Evolutionary conservation across 2,113 vertebrate species (phyloP).

Genomic region (Poicephalus meyeri): DNA sequence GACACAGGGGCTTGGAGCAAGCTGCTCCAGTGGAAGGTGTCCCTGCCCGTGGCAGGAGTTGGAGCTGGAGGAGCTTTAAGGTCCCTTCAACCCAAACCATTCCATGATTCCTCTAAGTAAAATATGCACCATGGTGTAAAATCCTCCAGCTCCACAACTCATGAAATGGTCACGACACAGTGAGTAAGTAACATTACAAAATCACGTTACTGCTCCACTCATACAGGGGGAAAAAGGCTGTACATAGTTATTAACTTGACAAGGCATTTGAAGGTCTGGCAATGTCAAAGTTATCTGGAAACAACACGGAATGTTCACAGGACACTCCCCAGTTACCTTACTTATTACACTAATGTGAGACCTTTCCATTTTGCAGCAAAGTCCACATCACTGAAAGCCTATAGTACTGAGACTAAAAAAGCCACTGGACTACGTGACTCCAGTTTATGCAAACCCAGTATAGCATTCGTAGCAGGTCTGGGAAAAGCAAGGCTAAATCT

Average conservation of each 20-base stretch:
- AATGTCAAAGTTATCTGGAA: neutral
- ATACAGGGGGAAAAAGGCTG: accelerated
- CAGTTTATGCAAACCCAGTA: neutral
- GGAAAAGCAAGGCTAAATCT: neutral
- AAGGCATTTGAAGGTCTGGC: neutral
- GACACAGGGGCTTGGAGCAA: neutral
- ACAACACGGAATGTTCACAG: neutral
- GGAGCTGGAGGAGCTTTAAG: neutral
- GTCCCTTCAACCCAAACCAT: neutral
- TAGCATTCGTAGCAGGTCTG: neutral
- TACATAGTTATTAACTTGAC: accelerated
- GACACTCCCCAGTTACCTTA: neutral
- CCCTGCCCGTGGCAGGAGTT: neutral
- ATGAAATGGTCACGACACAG: neutral
- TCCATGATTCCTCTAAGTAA: neutral
- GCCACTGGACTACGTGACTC: accelerated
- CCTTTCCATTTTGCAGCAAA: neutral
- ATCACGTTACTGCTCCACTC: neutral
- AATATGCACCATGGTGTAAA: neutral
- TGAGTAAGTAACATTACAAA: neutral
- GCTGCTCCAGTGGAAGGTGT: neutral
- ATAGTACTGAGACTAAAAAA: neutral
- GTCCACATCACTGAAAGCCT: neutral
- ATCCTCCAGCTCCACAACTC: neutral
- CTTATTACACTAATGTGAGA: neutral